These are phyloP conservation scores for Drosophila anomelani DNA, from an alignment of 2,888 invertebrate genomes.

Conservation along the genomic window DNA sequence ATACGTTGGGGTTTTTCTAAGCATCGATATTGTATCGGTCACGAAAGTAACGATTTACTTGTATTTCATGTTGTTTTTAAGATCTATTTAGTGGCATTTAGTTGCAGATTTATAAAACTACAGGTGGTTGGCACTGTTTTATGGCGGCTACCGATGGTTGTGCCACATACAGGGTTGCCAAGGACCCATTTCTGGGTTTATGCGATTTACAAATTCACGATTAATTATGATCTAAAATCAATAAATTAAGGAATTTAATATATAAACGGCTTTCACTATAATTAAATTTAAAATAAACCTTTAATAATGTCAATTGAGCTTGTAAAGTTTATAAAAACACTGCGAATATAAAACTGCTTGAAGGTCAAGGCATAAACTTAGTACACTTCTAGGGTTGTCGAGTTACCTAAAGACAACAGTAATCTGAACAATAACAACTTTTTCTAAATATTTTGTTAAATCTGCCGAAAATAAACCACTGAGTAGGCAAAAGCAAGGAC, in stretches of 20 bases:
- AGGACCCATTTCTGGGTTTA: not conserved
- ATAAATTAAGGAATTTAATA: not conserved
- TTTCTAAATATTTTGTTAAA: not conserved
- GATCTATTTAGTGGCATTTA: not conserved
- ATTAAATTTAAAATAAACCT: too few relatives aligned
- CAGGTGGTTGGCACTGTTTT: not conserved
- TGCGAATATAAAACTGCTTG: not conserved
- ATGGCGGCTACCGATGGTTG: not conserved
- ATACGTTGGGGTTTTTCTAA: not conserved
- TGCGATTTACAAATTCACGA: not conserved
- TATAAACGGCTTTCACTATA: not conserved
- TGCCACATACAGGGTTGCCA: not conserved
- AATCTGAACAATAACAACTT: not conserved
- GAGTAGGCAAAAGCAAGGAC: not conserved
- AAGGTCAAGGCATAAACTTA: not conserved
- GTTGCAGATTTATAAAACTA: not conserved
- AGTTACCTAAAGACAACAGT: not conserved
- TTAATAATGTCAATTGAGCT: not conserved
- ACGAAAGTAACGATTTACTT: not conserved
- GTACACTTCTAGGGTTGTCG: not conserved
- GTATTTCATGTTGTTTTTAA: too few relatives aligned
- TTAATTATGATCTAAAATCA: too few relatives aligned
- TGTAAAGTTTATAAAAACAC: not conserved
- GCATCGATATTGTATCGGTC: not conserved
- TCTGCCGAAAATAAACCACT: not conserved